These are phyloP conservation scores for Ectemnius continuus DNA, from an alignment of 2,888 invertebrate genomes.

Conservation along the genomic window DNA sequence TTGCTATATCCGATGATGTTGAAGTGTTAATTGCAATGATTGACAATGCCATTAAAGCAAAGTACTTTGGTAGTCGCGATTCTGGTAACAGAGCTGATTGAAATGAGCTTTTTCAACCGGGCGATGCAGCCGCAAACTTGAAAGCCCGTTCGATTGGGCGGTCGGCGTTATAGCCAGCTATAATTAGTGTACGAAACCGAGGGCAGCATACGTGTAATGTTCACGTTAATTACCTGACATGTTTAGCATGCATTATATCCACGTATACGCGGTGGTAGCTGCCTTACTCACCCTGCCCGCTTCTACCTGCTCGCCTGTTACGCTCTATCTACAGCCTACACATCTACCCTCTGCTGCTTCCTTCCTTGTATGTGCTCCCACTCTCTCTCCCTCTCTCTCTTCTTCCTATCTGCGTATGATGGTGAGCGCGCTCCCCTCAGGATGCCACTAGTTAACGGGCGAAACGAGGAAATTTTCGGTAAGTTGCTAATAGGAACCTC, in stretches of 20 bases:
- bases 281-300: slow-evolving; percentile 36
- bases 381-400: too few relatives aligned
- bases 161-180: slow-evolving; percentile 44
- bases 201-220: slow-evolving; percentile 63
- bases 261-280: slow-evolving; percentile 53
- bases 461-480: slow-evolving; percentile 63
- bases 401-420: slow-evolving; percentile 11
- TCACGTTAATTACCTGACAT: slow-evolving; percentile 71
- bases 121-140: slow-evolving; percentile 35
- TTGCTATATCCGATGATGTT: too few relatives aligned
- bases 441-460: slow-evolving; percentile 49
- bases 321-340: slow-evolving; percentile 36
- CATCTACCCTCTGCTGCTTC: neutral
- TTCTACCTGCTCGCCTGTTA: slow-evolving; percentile 49
- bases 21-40: too few relatives aligned
- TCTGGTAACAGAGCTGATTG: neutral
- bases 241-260: slow-evolving; percentile 73
- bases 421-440: slow-evolving; percentile 38
- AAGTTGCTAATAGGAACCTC: slow-evolving; percentile 44
- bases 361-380: too few relatives aligned
- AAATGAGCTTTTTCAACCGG: slow-evolving; percentile 21
- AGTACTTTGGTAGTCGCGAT: too few relatives aligned
- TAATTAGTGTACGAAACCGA: slow-evolving; percentile 56
- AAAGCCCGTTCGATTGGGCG: slow-evolving; percentile 41
- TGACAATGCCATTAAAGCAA: too few relatives aligned